These are phyloP conservation scores for Telmatochromis bifrenatus DNA, from an alignment of 2,113 vertebrate genomes.

Conservation along the genomic window DNA sequence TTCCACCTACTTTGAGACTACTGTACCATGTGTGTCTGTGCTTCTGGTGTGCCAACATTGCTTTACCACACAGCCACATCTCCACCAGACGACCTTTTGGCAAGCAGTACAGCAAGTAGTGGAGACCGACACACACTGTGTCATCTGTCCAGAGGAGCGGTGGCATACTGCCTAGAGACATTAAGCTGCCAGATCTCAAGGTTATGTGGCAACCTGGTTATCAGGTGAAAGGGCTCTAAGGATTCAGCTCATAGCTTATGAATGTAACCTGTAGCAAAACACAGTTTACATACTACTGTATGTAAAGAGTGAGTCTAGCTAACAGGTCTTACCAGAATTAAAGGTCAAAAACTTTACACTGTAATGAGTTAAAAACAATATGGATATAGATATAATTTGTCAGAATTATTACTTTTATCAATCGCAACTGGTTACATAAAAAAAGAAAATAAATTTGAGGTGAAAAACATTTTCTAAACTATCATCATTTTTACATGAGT, in stretches of 20 bases:
- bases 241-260: neutral
- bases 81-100: constrained; percentile 40
- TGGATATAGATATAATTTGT: neutral
- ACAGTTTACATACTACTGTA: neutral
- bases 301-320: neutral
- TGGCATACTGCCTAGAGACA: constrained; percentile 4
- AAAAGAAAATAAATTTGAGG: neutral
- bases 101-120: neutral
- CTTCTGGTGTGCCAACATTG: neutral
- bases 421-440: neutral
- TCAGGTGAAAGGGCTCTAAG: constrained; percentile 11
- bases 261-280: neutral
- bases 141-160: constrained; percentile 23
- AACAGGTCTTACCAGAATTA: neutral
- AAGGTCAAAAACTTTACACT: neutral
- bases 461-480: neutral
- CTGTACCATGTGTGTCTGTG: neutral
- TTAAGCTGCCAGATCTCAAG: constrained; percentile 5
- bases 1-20: neutral
- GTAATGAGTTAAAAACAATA: neutral
- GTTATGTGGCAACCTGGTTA: constrained; percentile 1
- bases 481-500: constrained; percentile 39
- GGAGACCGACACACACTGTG: neutral
- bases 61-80: neutral
- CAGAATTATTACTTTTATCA: neutral